These are phyloP conservation scores for Parnassius orleans DNA, from an alignment of 2,888 invertebrate species.

Conservation along the genomic window DNA sequence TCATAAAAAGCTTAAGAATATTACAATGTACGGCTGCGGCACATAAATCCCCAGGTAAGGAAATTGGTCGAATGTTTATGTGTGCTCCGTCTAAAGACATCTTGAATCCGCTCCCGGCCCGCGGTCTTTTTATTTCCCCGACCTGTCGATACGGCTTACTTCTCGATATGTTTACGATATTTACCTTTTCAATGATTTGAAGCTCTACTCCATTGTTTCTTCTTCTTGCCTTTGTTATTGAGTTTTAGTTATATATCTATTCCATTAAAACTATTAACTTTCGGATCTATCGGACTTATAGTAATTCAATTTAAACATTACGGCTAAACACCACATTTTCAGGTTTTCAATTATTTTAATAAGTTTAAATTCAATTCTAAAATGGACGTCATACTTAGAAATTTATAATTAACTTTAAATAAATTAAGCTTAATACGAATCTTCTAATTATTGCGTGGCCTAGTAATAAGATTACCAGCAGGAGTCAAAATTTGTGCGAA, in stretches of 20 bases:
- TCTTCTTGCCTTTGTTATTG: not conserved
- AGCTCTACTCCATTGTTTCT: constrained; percentile 5
- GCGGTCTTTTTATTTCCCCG: constrained; percentile 23
- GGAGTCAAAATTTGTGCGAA: too few relatives aligned
- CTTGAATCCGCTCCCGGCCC: constrained; percentile 7
- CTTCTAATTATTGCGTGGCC: too few relatives aligned
- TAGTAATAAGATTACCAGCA: too few relatives aligned
- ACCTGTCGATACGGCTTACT: constrained; percentile 25
- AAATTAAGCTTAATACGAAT: too few relatives aligned
- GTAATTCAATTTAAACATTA: too few relatives aligned
- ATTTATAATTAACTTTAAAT: too few relatives aligned
- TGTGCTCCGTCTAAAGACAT: constrained; percentile 25
- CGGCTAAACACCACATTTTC: too few relatives aligned
- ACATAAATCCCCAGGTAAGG: constrained; percentile 31
- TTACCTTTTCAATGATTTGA: constrained; percentile 25
- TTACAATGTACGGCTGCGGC: constrained; percentile 24
- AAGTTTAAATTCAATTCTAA: too few relatives aligned
- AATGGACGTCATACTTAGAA: too few relatives aligned
- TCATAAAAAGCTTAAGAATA: constrained; percentile 20
- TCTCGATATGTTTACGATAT: constrained; percentile 28
- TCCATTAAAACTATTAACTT: too few relatives aligned
- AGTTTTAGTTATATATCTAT: not conserved
- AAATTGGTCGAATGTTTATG: constrained; percentile 34
- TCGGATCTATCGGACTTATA: too few relatives aligned
- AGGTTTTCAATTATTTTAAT: too few relatives aligned